Percentiles rank a stretch among this genome's conserved stretches.
phyloP scores from a whole-genome alignment of 2,113 vertebrate species.

The Scatophagus argus region DNA sequence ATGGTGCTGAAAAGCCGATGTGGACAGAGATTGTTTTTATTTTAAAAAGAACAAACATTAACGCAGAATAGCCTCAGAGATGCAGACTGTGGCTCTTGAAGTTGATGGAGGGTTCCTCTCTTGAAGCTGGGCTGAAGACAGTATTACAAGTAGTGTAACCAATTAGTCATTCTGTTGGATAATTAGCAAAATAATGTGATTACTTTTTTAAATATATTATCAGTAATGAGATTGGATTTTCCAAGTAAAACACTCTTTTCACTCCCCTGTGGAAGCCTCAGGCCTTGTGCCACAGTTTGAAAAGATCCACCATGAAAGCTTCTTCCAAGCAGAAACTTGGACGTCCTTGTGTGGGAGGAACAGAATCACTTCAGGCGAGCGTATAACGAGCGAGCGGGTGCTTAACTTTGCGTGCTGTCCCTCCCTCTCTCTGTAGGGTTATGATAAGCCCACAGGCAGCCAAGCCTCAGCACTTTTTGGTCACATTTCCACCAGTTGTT shows the following conservation, averaged over 20 bases:
- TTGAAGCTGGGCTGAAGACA: not conserved
- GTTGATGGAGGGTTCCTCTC: not conserved
- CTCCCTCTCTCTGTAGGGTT: not conserved
- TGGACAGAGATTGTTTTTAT: too few relatives aligned
- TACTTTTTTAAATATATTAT: too few relatives aligned
- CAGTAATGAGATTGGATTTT: not conserved
- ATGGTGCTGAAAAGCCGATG: too few relatives aligned
- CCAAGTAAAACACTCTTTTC: not conserved
- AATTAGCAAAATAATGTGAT: not conserved
- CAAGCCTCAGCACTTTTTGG: not conserved
- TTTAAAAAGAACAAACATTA: too few relatives aligned
- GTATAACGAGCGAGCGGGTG: constrained; percentile 2
- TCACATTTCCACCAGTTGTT: not conserved
- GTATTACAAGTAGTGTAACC: not conserved
- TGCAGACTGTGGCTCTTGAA: not conserved
- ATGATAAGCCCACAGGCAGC: not conserved
- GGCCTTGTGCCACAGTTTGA: not conserved
- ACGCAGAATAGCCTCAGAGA: too few relatives aligned
- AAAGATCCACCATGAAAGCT: constrained; percentile 1
- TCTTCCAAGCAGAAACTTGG: not conserved
- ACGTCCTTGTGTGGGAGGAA: constrained; percentile 8
- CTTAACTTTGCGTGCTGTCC: not conserved
- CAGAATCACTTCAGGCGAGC: not conserved
- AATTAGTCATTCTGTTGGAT: not conserved
- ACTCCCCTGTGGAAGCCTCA: not conserved